These are phyloP conservation scores for Stichopus chloronotus DNA, from an alignment of 35 echinoderm and acorn worm genomes.

Conservation along the genomic window DNA sequence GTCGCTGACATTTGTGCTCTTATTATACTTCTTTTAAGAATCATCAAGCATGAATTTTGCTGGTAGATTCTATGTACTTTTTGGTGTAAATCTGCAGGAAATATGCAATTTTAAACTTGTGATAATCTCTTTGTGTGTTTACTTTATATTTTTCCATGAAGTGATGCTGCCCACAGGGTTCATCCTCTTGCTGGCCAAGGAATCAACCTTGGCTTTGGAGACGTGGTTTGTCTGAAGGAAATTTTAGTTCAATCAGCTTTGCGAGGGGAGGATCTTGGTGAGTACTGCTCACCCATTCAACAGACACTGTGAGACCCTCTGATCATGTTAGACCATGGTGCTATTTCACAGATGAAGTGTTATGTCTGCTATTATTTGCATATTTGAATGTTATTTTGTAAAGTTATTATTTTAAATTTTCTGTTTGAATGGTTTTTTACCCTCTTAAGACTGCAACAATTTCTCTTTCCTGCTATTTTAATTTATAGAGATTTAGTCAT, in stretches of 20 bases:
- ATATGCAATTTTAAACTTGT: no score
- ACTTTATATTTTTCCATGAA: slow-evolving; percentile 1
- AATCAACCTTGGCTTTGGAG: slow-evolving; percentile 97
- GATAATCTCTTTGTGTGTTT: no score
- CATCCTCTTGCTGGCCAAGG: slow-evolving; percentile 96
- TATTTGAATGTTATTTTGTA: not conserved
- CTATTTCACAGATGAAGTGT: not conserved
- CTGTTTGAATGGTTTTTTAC: not conserved
- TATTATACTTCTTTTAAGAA: no score
- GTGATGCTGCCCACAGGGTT: slow-evolving; percentile 94
- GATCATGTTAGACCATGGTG: not conserved
- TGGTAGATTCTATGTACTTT: no score
- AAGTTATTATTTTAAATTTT: not conserved
- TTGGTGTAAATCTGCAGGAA: no score
- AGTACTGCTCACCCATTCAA: not conserved
- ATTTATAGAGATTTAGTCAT: no score
- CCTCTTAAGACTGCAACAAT: not conserved
- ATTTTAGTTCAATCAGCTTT: slow-evolving; percentile 60
- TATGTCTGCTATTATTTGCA: not conserved
- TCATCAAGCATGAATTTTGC: no score
- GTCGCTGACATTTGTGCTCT: no score
- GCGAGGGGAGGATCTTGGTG: slow-evolving; percentile 87
- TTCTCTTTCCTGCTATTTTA: no score
- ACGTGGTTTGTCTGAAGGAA: slow-evolving; percentile 77
- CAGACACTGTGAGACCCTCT: not conserved